Base-by-base conservation (phyloP, 2,888 invertebrate species). In the Zygaena filipendulae region DNA sequence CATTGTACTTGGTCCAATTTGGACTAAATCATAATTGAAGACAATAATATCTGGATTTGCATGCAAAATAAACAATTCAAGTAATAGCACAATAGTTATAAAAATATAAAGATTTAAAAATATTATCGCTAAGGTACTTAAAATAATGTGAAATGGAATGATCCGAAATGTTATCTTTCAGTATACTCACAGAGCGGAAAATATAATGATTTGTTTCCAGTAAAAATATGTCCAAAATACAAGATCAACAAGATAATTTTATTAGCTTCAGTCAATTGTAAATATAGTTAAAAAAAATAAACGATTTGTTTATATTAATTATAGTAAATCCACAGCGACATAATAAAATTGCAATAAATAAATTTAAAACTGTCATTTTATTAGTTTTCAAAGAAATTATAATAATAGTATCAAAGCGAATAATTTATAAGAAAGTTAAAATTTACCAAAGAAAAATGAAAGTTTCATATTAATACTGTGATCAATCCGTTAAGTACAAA, bases 401-500 rank as follows among this genome's bases (percentile, higher is more conserved):
- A 52, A 45, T 49, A 51, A 47, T n/a, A n/a, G n/a, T n/a, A n/a
- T 47, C 46, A 24, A 23, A 35, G 35, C 29, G 33, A 39, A 38
- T 35, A 39, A 35, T 38, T 47, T 52, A 42, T 38, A 43, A 55
- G 43, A 45, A 50, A 53, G 49, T 47, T 43, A 54, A 52, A 54
- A 47, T 54, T n/a, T n/a, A n/a, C n/a, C n/a, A n/a, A 77, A 79
- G 77, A 77, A 79, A 79, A 79, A 79, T 77, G 77, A 77, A 79
- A 79, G 77, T 47, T 32, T 30, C 38, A 39, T 43, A 42, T n/a
- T n/a, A n/a, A 48, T 42, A 55, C 59, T 63, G 66, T 60, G 62
- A 68, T 68, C 64, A 66, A 64, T 60, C 29, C 7, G 49, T 61
- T 74, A 75, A 77, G 74, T 77, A 79, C 74, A 74, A 66, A 61